Evolutionary conservation across 1,140 invertebrate genomes (phyloP).

Genomic region (Ostrea edulis): DNA sequence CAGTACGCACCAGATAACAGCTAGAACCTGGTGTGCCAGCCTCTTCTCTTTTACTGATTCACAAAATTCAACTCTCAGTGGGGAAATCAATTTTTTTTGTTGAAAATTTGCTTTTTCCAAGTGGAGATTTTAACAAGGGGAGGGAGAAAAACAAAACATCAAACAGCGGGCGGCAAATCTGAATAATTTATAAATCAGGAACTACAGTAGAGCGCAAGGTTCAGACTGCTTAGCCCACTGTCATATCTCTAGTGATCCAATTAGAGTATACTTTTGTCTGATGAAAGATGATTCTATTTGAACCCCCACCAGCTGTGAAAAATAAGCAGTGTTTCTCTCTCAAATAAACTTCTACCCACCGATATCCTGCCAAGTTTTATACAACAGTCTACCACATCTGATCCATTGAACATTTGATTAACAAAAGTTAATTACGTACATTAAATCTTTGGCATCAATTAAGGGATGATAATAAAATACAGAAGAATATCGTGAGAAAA

Average conservation of each 20-base stretch:
- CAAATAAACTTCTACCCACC: not conserved
- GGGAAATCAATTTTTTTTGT: not conserved
- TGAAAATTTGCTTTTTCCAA: not conserved
- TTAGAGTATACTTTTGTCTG: conserved; percentile 25
- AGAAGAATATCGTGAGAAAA: conserved; percentile 31
- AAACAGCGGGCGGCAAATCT: not conserved
- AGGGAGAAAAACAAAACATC: not conserved
- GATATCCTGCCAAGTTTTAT: not conserved
- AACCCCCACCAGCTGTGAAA: not conserved
- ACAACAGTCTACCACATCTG: not conserved
- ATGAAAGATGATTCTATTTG: conserved; percentile 17
- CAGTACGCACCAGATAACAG: not conserved
- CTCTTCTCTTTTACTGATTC: not conserved
- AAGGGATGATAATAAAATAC: not conserved
- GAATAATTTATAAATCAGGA: conserved; percentile 16
- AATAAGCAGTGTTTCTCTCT: not conserved
- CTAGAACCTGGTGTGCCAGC: not conserved
- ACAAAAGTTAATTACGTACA: conserved; percentile 16
- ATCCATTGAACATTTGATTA: conserved; percentile 31
- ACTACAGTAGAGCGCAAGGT: not conserved
- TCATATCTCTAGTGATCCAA: not conserved
- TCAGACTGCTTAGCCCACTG: not conserved
- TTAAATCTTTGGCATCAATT: conserved; percentile 33
- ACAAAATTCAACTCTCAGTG: conserved; percentile 1
- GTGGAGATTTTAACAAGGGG: not conserved